phyloP scores from a whole-genome alignment of 2,888 invertebrate genomes.

The Hirudinaria manillensis region DNA sequence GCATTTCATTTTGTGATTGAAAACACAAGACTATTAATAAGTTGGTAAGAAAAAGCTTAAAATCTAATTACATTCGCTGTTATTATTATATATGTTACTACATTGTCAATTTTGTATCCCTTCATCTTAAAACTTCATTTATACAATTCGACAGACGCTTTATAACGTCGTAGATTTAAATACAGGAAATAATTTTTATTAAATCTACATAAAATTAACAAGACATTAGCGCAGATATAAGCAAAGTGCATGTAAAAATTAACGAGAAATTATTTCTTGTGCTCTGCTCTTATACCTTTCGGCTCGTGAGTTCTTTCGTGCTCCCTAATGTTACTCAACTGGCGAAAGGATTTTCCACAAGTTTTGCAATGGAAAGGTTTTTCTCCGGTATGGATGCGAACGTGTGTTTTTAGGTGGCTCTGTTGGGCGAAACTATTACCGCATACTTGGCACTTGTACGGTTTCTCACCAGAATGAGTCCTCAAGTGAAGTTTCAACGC shows the following conservation, averaged over 20 bases:
- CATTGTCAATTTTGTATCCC: neutral
- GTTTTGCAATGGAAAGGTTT: constrained; percentile 24
- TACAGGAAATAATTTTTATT: too few species aligned
- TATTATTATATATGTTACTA: neutral
- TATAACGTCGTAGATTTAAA: too few species aligned
- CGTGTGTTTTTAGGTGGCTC: constrained; percentile 24
- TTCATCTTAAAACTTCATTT: too few species aligned
- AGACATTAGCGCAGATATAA: too few species aligned
- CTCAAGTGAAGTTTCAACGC: constrained; percentile 21
- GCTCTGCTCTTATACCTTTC: too few species aligned
- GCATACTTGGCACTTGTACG: constrained; percentile 14
- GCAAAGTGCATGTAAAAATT: too few species aligned
- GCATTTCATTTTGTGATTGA: too few species aligned
- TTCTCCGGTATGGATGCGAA: constrained; percentile 25
- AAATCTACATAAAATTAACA: too few species aligned
- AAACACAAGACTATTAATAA: too few species aligned
- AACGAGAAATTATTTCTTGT: too few species aligned
- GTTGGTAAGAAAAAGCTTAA: neutral
- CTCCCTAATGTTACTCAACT: constrained; percentile 27
- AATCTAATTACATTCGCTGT: neutral
- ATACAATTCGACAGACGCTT: too few species aligned
- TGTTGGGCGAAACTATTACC: constrained; percentile 21
- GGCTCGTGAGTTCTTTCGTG: constrained; percentile 22
- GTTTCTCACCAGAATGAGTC: constrained; percentile 30
- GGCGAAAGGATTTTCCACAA: constrained; percentile 29